Base-by-base conservation (phyloP, 1,140 invertebrate genomes). In the Brachionus sp. region DNA sequence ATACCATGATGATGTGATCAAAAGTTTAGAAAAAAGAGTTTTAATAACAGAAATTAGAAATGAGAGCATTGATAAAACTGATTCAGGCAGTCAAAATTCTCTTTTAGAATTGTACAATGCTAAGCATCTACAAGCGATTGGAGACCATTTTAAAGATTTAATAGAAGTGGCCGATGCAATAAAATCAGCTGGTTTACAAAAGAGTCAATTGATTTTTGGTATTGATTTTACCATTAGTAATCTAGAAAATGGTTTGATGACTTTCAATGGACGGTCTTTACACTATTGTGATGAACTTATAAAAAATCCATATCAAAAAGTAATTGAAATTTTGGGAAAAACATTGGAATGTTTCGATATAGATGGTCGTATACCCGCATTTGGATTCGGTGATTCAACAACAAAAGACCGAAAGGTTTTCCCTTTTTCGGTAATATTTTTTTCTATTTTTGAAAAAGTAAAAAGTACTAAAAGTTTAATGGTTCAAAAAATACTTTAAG, bases 241-340 rank as follows among this genome's bases (percentile, higher is more conserved):
- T 77, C 6, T 84, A 3, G 83, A 84, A 84, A 84, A 66, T 53
- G 83, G 83, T 12, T 73, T 37, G 37, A 25, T 46, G 16, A 62
- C 83, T 12, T 84, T 84, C 66, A 64, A 77, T 50, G 83, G 83
- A 16, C 25, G 50, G 13, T 84, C 70, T 12, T 50, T 84, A 33
- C 83, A 84, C 37, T 46, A 62, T 68, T 73, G 16, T 50, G 83
- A 77, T 12, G 70, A 84, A 12, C 19, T 57, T 13, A 77, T 84
- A 3, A 16, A 62, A 25, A 84, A 84, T 77, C 83, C 83, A 7
- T 84, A 84, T 84, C 83, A 84, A 50, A 64, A 77, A 37, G 90
- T 91, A 5, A 91, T 91, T 37, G 86, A 88, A 84, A 90, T 90
- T 53, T 87, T 91, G 46, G 90, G 90, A n/a, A 85, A 88, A 66